Percentiles rank a stretch among this genome's conserved stretches.
phyloP scores from a whole-genome alignment of 2,113 vertebrate species.

The Notarius quadriscutis region DNA sequence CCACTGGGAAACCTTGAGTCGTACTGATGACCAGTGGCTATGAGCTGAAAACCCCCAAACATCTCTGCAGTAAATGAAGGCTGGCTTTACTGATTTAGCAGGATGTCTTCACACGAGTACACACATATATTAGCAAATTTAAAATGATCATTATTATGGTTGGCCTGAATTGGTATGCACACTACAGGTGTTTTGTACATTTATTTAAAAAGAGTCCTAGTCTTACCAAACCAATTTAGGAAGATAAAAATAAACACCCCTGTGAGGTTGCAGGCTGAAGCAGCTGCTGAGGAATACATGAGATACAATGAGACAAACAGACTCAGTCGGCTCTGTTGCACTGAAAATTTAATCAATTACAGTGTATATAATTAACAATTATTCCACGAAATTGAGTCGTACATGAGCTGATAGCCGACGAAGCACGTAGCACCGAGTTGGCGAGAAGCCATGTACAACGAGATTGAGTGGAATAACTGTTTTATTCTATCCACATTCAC shows the following conservation, averaged over 20 bases:
- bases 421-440: too few relatives aligned
- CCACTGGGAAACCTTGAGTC: neutral
- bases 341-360: neutral
- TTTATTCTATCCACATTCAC: too few relatives aligned
- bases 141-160: neutral
- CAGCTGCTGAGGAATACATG: neutral
- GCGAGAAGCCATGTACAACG: too few relatives aligned
- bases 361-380: neutral
- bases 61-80: conserved; percentile 4
- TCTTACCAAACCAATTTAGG: neutral
- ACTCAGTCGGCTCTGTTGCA: too few relatives aligned
- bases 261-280: neutral
- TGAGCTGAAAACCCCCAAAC: neutral
- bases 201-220: neutral
- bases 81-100: neutral
- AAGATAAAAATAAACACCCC: conserved; percentile 7
- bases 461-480: too few relatives aligned
- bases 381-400: too few relatives aligned
- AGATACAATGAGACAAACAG: neutral
- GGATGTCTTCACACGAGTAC: neutral
- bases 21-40: neutral
- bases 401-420: too few relatives aligned
- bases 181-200: neutral
- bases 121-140: conserved; percentile 12
- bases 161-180: neutral